A percentile compares a stretch with the other conserved stretches of the same genome.
These are phyloP conservation scores for Lingula anatina DNA, from an alignment of 2,888 invertebrate genomes.

Conservation along the genomic window DNA sequence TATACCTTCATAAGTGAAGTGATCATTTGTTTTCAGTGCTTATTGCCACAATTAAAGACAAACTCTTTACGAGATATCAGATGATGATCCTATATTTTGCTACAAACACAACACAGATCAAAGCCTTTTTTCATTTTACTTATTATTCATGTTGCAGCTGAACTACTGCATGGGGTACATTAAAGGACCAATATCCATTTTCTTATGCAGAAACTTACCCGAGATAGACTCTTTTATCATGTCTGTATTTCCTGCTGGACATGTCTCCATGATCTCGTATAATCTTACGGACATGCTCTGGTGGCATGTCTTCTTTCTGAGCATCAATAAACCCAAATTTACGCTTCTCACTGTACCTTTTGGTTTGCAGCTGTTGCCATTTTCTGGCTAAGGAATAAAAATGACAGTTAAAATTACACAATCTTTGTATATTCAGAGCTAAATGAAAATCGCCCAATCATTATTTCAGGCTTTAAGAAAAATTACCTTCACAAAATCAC, in stretches of 20 bases:
- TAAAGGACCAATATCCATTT: too few species aligned
- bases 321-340: constrained; percentile 99
- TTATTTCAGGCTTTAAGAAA: not conserved
- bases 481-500: not conserved
- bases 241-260: constrained; percentile 97
- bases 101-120: too few species aligned
- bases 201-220: too few species aligned
- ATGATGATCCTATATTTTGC: too few species aligned
- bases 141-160: too few species aligned
- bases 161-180: too few species aligned
- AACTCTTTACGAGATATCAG: too few species aligned
- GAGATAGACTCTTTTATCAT: constrained; percentile 96
- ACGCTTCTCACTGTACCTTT: constrained; percentile 94
- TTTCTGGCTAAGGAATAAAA: constrained; percentile 57
- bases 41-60: too few species aligned
- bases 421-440: not conserved
- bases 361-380: constrained; percentile 99
- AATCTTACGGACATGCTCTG: constrained; percentile 97
- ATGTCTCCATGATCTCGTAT: constrained; percentile 99
- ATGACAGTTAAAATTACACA: not conserved
- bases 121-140: too few species aligned
- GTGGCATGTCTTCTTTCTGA: constrained; percentile 99
- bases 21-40: too few species aligned
- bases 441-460: not conserved
- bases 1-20: too few species aligned